phyloP scores from a whole-genome alignment of 2,113 vertebrate species.

The Chloropsis cyanopogon region DNA sequence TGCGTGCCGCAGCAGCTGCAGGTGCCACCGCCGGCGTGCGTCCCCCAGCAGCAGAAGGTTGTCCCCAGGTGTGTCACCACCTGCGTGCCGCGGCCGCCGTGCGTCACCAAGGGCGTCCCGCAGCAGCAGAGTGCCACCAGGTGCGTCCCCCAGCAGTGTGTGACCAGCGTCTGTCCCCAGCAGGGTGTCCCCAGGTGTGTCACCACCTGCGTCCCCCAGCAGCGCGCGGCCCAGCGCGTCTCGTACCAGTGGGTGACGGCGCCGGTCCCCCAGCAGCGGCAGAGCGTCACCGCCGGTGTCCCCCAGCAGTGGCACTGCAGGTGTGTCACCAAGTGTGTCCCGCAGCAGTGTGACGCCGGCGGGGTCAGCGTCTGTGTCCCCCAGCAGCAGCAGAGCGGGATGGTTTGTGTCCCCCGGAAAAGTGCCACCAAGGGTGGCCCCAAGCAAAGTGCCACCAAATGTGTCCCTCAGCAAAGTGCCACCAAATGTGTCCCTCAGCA shows the following conservation, averaged over 20 bases:
- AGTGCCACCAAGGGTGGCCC: accelerated
- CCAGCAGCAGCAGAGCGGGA: not conserved
- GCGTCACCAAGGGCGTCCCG: not conserved
- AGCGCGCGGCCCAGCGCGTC: no score
- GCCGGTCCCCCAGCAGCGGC: no score
- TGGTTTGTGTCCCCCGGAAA: not conserved
- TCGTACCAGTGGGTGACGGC: no score
- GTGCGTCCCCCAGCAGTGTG: not conserved
- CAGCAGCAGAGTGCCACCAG: not conserved
- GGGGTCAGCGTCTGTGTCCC: no score
- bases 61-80: not conserved
- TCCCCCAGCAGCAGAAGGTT: not conserved
- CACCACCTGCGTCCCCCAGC: not conserved
- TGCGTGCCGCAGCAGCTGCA: not conserved
- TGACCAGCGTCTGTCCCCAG: not conserved
- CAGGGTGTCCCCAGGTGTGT: not conserved
- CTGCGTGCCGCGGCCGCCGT: not conserved
- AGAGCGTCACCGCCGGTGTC: no score
- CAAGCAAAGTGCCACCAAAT: no score
- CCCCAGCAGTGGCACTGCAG: no score
- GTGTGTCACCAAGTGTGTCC: no score
- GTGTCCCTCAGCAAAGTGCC: accelerated
- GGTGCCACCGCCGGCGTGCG: accelerated
- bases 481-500: not conserved
- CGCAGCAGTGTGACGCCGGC: no score